Conservation (phyloP, 2,113 vertebrate genomes). For the Bostrychus sinensis region DNA sequence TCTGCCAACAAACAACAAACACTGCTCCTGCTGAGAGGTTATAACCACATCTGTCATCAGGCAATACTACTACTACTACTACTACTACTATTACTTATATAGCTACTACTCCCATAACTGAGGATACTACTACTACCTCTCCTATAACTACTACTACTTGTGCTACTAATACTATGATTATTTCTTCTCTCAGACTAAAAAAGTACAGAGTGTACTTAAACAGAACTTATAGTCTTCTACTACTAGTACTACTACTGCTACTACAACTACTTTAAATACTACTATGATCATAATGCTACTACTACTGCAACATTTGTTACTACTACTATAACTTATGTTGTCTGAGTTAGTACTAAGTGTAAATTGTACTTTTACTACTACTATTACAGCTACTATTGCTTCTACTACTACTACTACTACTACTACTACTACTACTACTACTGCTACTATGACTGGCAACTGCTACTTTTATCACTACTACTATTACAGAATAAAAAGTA, state of each 20-base stretch:
- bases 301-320: neutral
- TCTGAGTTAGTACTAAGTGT: no score
- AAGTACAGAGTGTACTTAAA: no score
- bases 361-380: neutral
- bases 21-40: conserved; percentile 41
- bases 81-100: neutral
- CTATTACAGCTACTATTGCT: neutral
- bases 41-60: conserved; percentile 47
- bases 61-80: neutral
- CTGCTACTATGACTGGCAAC: neutral
- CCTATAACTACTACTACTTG: neutral
- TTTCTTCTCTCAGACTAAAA: neutral
- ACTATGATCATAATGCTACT: neutral
- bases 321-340: neutral
- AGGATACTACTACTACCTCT: neutral
- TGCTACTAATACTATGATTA: neutral
- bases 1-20: conserved; percentile 9
- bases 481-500: no score
- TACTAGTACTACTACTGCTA: neutral
- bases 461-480: neutral
- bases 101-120: no score
- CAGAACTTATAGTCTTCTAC: no score
- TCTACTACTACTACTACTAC: neutral
- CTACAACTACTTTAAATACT: neutral
- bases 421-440: neutral